Evolutionary conservation across 1,140 invertebrate genomes (phyloP), one percentile per base, ranked within the genome.

Genomic region (Leptestheria dahalacensis): DNA sequence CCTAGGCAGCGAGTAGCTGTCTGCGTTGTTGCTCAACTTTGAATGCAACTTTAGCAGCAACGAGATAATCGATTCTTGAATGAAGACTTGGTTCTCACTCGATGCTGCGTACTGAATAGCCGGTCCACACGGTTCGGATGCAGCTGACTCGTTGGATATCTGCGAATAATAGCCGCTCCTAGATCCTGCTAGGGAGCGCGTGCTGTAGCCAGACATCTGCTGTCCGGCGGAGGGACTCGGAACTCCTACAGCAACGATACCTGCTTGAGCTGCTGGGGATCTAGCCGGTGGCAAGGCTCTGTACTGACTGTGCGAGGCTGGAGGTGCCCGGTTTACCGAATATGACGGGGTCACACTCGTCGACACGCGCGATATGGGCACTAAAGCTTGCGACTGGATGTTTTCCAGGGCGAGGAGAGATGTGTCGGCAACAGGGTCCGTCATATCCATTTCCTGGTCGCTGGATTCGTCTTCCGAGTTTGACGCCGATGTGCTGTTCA

Each of bases 31-130:
- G 0, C 86, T 86, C 12, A 96, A 72, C 69, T 95, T 91, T 0
- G 88, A 88, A 72, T 97, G 91, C n/a, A 97, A 75, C 71, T 91
- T 93, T 10, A 97, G 74, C 23, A 97, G 73, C 41, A 97, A 74
- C 0, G 91, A 91, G 62, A 97, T 82, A 55, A 97, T 89, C 61
- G 88, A 94, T 71, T 97, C 92, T 65, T 91, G 87, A 18, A 88
- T 76, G 58, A 80, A 76, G 0, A 84, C 74, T 20, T 51, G 77
- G 72, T 47, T 65, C 50, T 18, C 56, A 48, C 25, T 59, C 49
- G n/a, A 25, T 41, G 47, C 48, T 25, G 47, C 47, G 25, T 51
- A 48, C 3, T 41, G 48, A 28, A 58, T 57, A 25, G 61, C 47
- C 9, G 55, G 25, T 47, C 46, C 54, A 28, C 47, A 20, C 20